Evolutionary conservation across 1,140 invertebrate species (phyloP), one percentile per base, ranked within the genome.

Genomic region (Cotesia glomerata): DNA sequence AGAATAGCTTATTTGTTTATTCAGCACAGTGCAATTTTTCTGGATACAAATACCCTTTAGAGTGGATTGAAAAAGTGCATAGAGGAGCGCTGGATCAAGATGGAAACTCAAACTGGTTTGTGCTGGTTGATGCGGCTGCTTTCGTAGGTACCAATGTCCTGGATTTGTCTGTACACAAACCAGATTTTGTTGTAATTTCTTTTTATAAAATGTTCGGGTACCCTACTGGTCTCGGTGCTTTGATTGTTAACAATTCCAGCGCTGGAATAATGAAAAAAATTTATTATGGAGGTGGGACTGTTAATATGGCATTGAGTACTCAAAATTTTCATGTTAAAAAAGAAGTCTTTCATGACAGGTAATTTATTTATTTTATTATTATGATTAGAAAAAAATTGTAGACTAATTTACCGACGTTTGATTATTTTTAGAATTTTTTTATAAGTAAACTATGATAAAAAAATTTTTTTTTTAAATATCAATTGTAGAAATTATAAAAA

Each of bases 141-240:
- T 95, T 90, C 88, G 92, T 92, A 2, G 90, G 92, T n/a, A 95
- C 94, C 36, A 95, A 90, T 85, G 86, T 86, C 16, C 86, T 99
- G 59, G 91, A 98, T 89, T 88, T 99, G 54, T 89, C 89, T 0
- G 71, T 79, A 11, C 88, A 87, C 54, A 91, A 93, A 74, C 94
- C 96, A 16, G 96, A 99, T 86, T 99, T 98, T 89, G 91, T 98
- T 0, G 91, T 91, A 63, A 49, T 99, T 4, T 99, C 97, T 1
- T 99, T 99, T 88, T 99, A 99, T 87, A 99, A 99, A 90, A 95
- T 99, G 79, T 98, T 99, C 89, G 98, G 98, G 3, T 98, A 94
- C 87, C 97, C 98, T 5, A 98, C 97, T 70, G 97, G 94, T n/a
- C 84, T 95, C 76, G 97, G 97, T 35, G 96, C 95, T 49, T 83